These are phyloP conservation scores for Oedothorax gibbosus DNA, from an alignment of 1,140 invertebrate genomes.

Conservation along the genomic window DNA sequence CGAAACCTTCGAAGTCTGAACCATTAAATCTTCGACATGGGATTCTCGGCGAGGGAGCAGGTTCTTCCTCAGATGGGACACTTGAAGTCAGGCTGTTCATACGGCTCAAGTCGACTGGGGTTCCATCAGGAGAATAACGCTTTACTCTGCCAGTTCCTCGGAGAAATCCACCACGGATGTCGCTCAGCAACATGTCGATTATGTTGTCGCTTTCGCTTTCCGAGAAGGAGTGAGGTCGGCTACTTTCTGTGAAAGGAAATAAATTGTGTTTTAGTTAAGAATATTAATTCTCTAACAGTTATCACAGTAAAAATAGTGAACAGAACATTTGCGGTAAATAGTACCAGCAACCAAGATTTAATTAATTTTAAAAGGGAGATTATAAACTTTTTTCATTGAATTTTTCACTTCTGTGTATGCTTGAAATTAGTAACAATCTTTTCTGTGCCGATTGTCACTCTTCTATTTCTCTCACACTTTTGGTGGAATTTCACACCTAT, in stretches of 20 bases:
- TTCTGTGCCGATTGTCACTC: too few relatives aligned
- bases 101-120: conserved; percentile 24
- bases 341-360: not conserved
- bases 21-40: conserved; percentile 71
- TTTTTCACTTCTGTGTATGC: too few relatives aligned
- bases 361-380: too few relatives aligned
- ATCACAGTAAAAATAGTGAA: too few relatives aligned
- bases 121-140: conserved; percentile 16
- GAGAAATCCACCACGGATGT: conserved; percentile 76
- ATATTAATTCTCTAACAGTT: too few relatives aligned
- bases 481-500: too few relatives aligned
- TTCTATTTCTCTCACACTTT: too few relatives aligned
- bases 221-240: conserved; percentile 41
- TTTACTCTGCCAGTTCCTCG: conserved; percentile 19
- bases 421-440: too few relatives aligned
- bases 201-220: conserved; percentile 73
- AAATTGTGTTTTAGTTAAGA: not conserved
- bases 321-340: too few relatives aligned
- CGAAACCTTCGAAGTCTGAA: conserved; percentile 72
- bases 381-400: too few relatives aligned
- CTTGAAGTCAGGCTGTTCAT: conserved; percentile 68
- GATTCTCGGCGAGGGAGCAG: conserved; percentile 67
- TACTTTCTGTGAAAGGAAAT: conserved; percentile 39
- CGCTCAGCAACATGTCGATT: conserved; percentile 79
- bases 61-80: conserved; percentile 73